Evolutionary conservation across 1,140 invertebrate genomes (phyloP).

Genomic region (Kradibia gibbosae): DNA sequence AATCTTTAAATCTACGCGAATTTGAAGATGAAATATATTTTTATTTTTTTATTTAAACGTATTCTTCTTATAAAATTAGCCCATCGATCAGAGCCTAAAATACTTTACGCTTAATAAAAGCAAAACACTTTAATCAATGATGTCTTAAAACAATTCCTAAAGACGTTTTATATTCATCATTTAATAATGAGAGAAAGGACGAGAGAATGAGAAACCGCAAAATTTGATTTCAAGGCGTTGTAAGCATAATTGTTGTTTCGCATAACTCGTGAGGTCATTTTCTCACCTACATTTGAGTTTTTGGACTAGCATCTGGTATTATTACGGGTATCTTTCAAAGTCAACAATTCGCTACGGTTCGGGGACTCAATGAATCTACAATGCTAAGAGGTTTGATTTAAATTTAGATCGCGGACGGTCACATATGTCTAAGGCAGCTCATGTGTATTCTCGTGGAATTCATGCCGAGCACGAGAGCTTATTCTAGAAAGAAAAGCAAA

Average conservation of each 20-base stretch:
- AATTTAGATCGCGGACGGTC: constrained; percentile 16
- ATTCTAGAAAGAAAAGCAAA: constrained; percentile 42
- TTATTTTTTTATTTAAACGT: too few species aligned
- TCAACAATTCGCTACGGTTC: constrained; percentile 29
- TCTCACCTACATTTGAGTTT: constrained; percentile 21
- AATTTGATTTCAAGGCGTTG: background rate
- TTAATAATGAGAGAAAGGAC: too few species aligned
- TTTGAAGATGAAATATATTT: too few species aligned
- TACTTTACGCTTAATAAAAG: too few species aligned
- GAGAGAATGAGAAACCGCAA: too few species aligned
- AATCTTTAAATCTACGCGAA: too few species aligned
- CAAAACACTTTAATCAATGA: too few species aligned
- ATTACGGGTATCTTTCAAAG: constrained; percentile 36
- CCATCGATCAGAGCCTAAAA: too few species aligned
- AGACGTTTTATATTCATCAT: too few species aligned
- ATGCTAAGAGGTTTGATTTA: constrained; percentile 6
- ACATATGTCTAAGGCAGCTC: background rate
- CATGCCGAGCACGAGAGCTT: constrained; percentile 41
- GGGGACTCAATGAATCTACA: constrained; percentile 18
- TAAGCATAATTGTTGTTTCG: background rate
- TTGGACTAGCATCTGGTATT: background rate
- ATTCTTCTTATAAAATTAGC: too few species aligned
- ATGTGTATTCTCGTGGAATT: constrained; percentile 25
- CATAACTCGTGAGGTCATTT: background rate
- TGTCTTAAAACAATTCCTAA: too few species aligned